Conservation (phyloP, 35 echinoderm and acorn worm species). For the Diadema setosum region DNA sequence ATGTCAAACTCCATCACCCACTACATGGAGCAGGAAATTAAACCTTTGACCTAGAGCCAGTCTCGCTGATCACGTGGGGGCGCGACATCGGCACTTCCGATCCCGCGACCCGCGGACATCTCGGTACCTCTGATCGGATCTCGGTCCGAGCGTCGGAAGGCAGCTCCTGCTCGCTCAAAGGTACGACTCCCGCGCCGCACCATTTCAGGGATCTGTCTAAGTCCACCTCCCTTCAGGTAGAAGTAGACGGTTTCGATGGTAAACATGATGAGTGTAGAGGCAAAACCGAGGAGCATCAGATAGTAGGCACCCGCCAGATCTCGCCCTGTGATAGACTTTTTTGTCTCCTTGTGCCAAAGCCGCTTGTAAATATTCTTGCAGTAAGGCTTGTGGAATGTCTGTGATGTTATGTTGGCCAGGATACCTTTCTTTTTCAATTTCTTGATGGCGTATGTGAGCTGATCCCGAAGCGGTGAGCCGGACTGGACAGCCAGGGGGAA, state of each 20-base stretch:
- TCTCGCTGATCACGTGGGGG: no score
- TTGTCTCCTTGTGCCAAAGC: slow-evolving; percentile 65
- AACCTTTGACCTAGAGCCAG: no score
- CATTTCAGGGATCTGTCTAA: background rate
- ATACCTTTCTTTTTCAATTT: slow-evolving; percentile 36
- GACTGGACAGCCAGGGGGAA: slow-evolving; percentile 73
- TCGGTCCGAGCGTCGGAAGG: background rate
- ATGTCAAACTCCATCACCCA: no score
- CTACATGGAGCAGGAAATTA: no score
- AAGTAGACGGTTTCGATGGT: slow-evolving; percentile 46
- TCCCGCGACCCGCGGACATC: no score
- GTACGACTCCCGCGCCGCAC: background rate
- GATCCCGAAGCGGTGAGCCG: slow-evolving; percentile 85
- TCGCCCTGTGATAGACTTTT: slow-evolving; percentile 60
- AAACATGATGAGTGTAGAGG: slow-evolving; percentile 58
- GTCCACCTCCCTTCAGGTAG: background rate
- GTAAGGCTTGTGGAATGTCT: background rate
- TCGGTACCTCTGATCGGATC: no score
- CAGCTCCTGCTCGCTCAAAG: background rate
- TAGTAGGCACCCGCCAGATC: slow-evolving; percentile 82
- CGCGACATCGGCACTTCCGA: no score
- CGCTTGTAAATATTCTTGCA: slow-evolving; percentile 45
- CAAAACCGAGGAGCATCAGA: slow-evolving; percentile 61
- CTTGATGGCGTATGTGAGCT: slow-evolving; percentile 70
- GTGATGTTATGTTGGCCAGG: slow-evolving; percentile 36